Evolutionary conservation across 2,113 vertebrate genomes (phyloP).

Genomic region (Sinocyclocheilus maitianheensis): DNA sequence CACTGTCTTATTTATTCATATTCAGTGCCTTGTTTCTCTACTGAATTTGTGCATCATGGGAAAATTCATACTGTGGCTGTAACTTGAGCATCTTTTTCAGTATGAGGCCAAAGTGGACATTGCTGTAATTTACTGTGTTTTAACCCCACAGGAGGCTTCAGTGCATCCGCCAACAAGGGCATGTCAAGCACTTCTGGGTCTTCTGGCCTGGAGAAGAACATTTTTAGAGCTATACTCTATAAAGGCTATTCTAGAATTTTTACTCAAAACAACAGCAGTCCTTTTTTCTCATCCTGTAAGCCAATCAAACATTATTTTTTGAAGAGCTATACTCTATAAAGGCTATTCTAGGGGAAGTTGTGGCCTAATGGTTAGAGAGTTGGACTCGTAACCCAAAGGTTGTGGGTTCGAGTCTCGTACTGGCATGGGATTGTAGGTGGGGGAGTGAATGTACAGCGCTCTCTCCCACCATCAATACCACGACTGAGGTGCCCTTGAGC

Average conservation of each 20-base stretch:
- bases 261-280: slow-evolving; percentile 77
- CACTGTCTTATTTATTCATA: not conserved
- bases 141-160: slow-evolving; percentile 83
- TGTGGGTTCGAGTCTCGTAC: no score
- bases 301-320: slow-evolving; percentile 20
- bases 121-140: slow-evolving; percentile 62
- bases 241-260: no score
- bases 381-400: no score
- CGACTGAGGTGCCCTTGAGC: no score
- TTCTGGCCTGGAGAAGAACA: slow-evolving; percentile 84
- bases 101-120: not conserved
- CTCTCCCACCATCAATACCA: no score
- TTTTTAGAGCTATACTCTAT: no score
- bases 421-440: no score
- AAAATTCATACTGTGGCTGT: not conserved
- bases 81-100: not conserved
- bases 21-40: not conserved
- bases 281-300: slow-evolving; percentile 88
- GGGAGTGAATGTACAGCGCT: no score
- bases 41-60: not conserved
- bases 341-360: no score
- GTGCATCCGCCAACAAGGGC: slow-evolving; percentile 79
- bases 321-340: not conserved
- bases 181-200: slow-evolving; percentile 82
- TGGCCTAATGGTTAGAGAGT: no score